phyloP scores from a whole-genome alignment of 1,140 invertebrate genomes.

The Oryctes rhinoceros region DNA sequence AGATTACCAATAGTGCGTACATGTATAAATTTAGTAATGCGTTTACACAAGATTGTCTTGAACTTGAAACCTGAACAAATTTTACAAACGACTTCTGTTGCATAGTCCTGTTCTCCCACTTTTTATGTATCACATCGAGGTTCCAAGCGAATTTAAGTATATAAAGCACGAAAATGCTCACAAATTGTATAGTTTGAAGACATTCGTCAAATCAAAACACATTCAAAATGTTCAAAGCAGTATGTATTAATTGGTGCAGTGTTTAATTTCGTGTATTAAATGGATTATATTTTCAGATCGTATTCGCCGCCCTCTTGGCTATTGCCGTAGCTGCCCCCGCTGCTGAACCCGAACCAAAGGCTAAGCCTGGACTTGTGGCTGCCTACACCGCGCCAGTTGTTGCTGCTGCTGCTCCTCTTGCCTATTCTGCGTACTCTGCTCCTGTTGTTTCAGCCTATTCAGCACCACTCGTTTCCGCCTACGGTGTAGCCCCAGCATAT shows the following conservation, averaged over 20 bases:
- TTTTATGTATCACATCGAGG: background rate
- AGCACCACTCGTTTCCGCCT: conserved; percentile 42
- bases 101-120: conserved; percentile 4
- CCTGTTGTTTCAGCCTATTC: conserved; percentile 42
- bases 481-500: background rate
- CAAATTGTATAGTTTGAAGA: conserved; percentile 2
- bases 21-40: background rate
- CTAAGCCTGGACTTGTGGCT: conserved; percentile 57
- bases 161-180: conserved; percentile 4
- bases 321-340: background rate
- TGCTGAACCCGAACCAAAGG: conserved; percentile 26
- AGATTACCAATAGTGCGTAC: conserved; percentile 34
- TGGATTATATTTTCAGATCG: background rate
- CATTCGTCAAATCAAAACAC: background rate
- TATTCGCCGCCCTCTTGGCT: conserved; percentile 1
- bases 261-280: background rate
- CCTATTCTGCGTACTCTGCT: conserved; percentile 43
- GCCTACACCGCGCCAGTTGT: conserved; percentile 52
- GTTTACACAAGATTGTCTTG: conserved; percentile 32
- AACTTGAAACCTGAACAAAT: conserved; percentile 27
- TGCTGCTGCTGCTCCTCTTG: conserved; percentile 45
- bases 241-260: background rate
- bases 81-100: background rate
- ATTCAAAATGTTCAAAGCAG: conserved; percentile 8
- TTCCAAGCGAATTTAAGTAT: background rate